Evolutionary conservation across 2,888 invertebrate species (phyloP).

Genomic region (Scaptomyza caliginosa): DNA sequence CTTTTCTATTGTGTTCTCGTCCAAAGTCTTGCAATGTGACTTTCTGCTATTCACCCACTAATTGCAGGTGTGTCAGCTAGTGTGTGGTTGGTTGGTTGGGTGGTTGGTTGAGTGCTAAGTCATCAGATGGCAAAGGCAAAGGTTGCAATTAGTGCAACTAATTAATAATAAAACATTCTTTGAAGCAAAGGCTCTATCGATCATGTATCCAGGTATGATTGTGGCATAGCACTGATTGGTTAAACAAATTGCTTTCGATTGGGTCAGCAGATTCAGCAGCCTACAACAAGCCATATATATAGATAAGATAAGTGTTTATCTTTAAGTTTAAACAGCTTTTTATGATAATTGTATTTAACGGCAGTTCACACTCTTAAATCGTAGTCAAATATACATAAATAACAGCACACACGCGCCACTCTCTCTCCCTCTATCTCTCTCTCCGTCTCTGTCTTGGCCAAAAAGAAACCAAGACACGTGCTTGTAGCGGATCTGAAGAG

Average conservation of each 20-base stretch:
- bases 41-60: slow-evolving; percentile 28
- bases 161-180: slow-evolving; percentile 46
- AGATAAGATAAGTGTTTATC: background rate
- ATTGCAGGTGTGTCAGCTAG: slow-evolving; percentile 32
- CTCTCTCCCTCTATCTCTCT: background rate
- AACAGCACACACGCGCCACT: slow-evolving; percentile 6
- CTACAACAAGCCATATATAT: background rate
- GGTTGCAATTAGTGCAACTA: slow-evolving; percentile 55
- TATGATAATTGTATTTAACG: background rate
- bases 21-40: slow-evolving; percentile 61
- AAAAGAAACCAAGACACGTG: slow-evolving; percentile 26
- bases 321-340: background rate
- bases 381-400: slow-evolving; percentile 4
- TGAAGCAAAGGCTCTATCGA: slow-evolving; percentile 19
- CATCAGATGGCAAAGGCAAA: slow-evolving; percentile 1
- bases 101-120: background rate
- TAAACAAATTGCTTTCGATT: slow-evolving; percentile 1
- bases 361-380: background rate
- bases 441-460: background rate
- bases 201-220: slow-evolving; percentile 5
- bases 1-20: slow-evolving; percentile 22
- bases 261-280: slow-evolving; percentile 28
- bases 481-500: slow-evolving; percentile 7
- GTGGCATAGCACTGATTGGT: slow-evolving; percentile 11
- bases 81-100: background rate